Evolutionary conservation across 2,888 invertebrate genomes (phyloP).

Genomic region (Baronia brevicornis): DNA sequence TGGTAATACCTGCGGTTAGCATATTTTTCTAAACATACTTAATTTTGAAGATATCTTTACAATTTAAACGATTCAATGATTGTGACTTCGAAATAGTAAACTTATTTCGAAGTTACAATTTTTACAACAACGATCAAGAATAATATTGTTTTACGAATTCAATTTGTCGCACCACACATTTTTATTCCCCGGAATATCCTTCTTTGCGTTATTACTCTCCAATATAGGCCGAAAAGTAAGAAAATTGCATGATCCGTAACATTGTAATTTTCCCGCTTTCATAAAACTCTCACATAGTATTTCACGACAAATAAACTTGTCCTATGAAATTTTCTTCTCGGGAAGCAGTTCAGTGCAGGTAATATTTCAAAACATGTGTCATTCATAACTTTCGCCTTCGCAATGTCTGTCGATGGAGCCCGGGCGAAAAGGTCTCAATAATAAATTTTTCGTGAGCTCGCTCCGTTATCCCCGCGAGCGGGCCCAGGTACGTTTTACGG

Average conservation of each 20-base stretch:
- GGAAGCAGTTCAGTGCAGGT: slow-evolving; percentile 69
- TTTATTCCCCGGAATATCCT: slow-evolving; percentile 51
- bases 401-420: slow-evolving; percentile 74
- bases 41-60: no score
- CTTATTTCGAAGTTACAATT: neutral
- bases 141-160: slow-evolving; percentile 61
- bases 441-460: slow-evolving; percentile 73
- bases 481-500: slow-evolving; percentile 73
- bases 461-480: slow-evolving; percentile 69
- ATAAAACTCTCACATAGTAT: slow-evolving; percentile 74
- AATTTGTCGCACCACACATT: slow-evolving; percentile 66
- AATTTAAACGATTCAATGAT: no score
- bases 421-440: slow-evolving; percentile 73
- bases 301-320: slow-evolving; percentile 75
- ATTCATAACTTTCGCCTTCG: slow-evolving; percentile 75
- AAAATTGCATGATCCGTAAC: slow-evolving; percentile 65
- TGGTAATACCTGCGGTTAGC: no score
- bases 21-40: no score
- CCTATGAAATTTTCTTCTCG: slow-evolving; percentile 64
- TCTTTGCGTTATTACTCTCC: slow-evolving; percentile 54
- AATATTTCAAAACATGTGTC: slow-evolving; percentile 77
- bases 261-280: slow-evolving; percentile 63
- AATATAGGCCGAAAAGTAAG: slow-evolving; percentile 43
- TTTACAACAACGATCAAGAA: slow-evolving; percentile 20
- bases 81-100: neutral